Conservation (phyloP, 2,888 invertebrate species). For the Hypsopygia costalis region DNA sequence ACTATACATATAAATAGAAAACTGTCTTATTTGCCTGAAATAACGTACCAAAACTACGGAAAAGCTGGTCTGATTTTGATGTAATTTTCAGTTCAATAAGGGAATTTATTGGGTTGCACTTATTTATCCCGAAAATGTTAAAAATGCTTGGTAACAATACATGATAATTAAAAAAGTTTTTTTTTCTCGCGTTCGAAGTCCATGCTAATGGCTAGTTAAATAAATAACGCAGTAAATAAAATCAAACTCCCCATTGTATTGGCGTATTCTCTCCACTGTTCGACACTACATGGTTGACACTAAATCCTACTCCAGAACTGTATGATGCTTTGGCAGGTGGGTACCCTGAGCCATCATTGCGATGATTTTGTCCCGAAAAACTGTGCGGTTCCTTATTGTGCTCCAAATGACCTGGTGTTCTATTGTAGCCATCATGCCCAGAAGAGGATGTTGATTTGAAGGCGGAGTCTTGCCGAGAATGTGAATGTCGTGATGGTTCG, state of each 20-base stretch:
- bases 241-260: constrained; percentile 6
- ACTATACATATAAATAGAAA: no score
- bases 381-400: background rate
- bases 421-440: constrained; percentile 21
- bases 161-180: no score
- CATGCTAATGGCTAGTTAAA: no score
- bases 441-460: constrained; percentile 26
- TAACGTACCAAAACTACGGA: no score
- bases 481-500: constrained; percentile 42
- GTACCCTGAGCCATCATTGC: constrained; percentile 21
- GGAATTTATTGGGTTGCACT: no score
- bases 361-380: constrained; percentile 13
- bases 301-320: constrained; percentile 41
- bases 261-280: constrained; percentile 13
- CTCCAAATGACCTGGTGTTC: background rate
- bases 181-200: no score
- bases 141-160: no score
- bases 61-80: no score
- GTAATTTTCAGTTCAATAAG: no score
- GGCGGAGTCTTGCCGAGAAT: constrained; percentile 26
- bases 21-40: no score
- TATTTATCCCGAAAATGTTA: no score
- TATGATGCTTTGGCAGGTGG: constrained; percentile 21
- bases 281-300: constrained; percentile 37
- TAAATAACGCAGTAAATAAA: no score